Evolutionary conservation across 2,113 vertebrate species (phyloP).

Genomic region (Pluvialis apricaria): DNA sequence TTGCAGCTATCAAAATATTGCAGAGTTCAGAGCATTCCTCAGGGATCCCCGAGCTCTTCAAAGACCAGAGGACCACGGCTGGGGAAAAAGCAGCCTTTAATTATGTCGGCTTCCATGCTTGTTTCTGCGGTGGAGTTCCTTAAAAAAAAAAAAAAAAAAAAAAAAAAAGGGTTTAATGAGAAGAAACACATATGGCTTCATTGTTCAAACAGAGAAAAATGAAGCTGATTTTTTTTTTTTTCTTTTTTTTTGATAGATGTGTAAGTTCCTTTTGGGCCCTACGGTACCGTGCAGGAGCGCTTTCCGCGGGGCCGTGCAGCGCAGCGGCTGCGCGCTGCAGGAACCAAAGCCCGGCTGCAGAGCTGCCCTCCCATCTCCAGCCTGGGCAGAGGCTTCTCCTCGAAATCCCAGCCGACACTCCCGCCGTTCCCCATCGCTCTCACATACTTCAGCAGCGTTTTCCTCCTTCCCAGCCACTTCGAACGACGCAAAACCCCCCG

Average conservation of each 20-base stretch:
- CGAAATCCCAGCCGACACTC: background rate
- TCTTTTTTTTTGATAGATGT: background rate
- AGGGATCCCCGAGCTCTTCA: slow-evolving; percentile 40
- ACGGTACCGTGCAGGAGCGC: background rate
- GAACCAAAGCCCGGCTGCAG: background rate
- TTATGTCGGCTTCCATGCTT: background rate
- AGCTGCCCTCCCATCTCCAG: background rate
- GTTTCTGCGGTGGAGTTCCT: background rate
- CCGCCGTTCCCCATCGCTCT: accelerated
- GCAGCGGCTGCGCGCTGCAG: accelerated
- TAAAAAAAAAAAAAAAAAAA: background rate
- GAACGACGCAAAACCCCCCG: accelerated
- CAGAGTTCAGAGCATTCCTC: slow-evolving; percentile 29
- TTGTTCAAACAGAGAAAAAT: background rate
- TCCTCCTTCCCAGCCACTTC: background rate
- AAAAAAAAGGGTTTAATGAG: slow-evolving; percentile 20
- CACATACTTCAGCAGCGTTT: accelerated
- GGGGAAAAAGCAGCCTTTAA: slow-evolving; percentile 40
- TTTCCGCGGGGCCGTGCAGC: background rate
- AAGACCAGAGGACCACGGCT: slow-evolving; percentile 18
- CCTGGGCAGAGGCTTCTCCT: background rate
- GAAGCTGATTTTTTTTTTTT: background rate
- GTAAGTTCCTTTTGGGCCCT: background rate
- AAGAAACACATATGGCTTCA: slow-evolving; percentile 4
- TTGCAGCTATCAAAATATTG: slow-evolving; percentile 64